Evolutionary conservation across 2,888 invertebrate species (phyloP), one percentile per base, ranked within the genome.

Genomic region (Lycaena phlaeas): DNA sequence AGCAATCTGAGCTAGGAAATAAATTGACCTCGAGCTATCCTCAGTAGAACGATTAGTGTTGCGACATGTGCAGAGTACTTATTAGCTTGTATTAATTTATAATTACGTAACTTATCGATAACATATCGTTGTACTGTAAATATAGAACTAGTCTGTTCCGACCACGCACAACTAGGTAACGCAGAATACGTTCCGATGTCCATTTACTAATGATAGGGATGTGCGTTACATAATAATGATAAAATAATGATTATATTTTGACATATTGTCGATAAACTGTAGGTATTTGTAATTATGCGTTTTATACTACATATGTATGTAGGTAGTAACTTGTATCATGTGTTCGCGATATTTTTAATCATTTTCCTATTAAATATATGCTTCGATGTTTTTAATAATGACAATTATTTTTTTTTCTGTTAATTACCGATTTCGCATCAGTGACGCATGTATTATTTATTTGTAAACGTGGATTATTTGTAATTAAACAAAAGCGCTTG

Each of bases 51-150:
- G 50, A 65, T 59, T 63, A 68, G 61, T 54, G 64, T 72, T 75
- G 72, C 79, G 74, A 76, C 72, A 68, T 68, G 81, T 79, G 82
- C 82, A 82, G 78, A 79, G 84, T 84, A 84, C 84, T 84, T 84
- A 84, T 70, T 84, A 84, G 84, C 66, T 67, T 74, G 74, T 79
- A 81, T 76, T 84, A 81, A 82, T 82, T 82, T 82, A 84, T 82
- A 71, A 65, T 64, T 71, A 69, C 61, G 57, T 77, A 75, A 74
- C 58, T 65, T 71, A 68, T 72, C 52, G 52, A 6, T 31, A 31
- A 17, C 11, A 18, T 17, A 18, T 17, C 2, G 18, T 31, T 73
- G 72, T 64, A 61, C 40, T 79, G 82, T 82, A 84, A 67, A 84
- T 84, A 84, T 79, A 79, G 73, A 40, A 45, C 49, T 73, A 72